phyloP scores from a whole-genome alignment of 1,140 invertebrate species.

The Aphis gossypii region DNA sequence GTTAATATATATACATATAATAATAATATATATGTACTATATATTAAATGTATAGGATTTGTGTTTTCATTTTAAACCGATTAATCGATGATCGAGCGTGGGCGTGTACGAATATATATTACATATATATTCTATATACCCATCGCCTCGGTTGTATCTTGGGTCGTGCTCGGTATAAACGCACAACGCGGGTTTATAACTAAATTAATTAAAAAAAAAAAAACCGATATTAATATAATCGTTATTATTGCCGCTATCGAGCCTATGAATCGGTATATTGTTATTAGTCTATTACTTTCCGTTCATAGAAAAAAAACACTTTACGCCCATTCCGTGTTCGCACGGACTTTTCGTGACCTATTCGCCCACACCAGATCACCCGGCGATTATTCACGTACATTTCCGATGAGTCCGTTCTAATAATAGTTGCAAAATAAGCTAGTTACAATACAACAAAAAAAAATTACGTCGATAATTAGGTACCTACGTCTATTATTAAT shows the following conservation, averaged over 20 bases:
- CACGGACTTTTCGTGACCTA: conserved; percentile 52
- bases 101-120: conserved; percentile 49
- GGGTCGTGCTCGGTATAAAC: conserved; percentile 40
- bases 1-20: background rate
- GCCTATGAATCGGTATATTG: conserved; percentile 51
- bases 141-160: background rate
- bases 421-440: conserved; percentile 12
- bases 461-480: background rate
- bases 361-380: conserved; percentile 51
- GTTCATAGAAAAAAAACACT: conserved; percentile 41
- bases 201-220: conserved; percentile 58
- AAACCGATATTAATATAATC: conserved; percentile 50
- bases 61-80: conserved; percentile 50
- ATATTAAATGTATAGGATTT: conserved; percentile 1
- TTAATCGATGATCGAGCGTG: conserved; percentile 57
- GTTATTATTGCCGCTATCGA: conserved; percentile 55
- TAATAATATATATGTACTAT: background rate
- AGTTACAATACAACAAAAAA: conserved; percentile 15
- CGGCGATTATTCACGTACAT: conserved; percentile 38
- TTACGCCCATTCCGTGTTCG: conserved; percentile 58
- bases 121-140: conserved; percentile 32
- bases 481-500: background rate
- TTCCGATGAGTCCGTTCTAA: conserved; percentile 21
- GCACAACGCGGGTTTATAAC: conserved; percentile 46
- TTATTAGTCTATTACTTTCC: conserved; percentile 55